Evolutionary conservation across 2,797 vertebrate genomes (phyloP).

Genomic region (Micropoecilia bifurca): DNA sequence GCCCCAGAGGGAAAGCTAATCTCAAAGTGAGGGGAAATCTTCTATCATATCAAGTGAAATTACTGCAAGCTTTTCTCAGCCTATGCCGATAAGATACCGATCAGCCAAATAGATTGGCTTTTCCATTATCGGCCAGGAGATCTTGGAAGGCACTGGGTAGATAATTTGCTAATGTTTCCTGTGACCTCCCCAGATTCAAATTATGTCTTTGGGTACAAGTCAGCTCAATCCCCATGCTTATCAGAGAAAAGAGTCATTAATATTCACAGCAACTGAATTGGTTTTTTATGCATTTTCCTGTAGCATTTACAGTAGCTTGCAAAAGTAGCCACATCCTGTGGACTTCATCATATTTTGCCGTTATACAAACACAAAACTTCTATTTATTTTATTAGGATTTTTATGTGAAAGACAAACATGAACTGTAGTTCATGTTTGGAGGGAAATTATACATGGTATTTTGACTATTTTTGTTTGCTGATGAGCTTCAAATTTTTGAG

Average conservation of each 20-base stretch:
- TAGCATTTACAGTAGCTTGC: constrained; percentile 55
- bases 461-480: background rate
- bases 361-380: background rate
- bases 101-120: constrained; percentile 85
- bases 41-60: constrained; percentile 83
- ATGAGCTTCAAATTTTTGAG: background rate
- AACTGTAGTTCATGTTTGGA: background rate
- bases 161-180: constrained; percentile 88
- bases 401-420: background rate
- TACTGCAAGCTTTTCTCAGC: constrained; percentile 81
- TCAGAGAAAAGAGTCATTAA: constrained; percentile 75
- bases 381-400: background rate
- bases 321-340: background rate
- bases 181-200: constrained; percentile 86
- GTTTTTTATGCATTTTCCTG: constrained; percentile 66
- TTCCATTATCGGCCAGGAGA: constrained; percentile 81
- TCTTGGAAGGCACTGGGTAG: constrained; percentile 81
- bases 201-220: constrained; percentile 82
- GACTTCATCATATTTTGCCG: background rate
- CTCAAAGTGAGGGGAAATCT: constrained; percentile 83
- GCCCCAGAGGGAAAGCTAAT: constrained; percentile 79
- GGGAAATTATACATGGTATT: background rate
- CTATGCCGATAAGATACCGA: constrained; percentile 83
- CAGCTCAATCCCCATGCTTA: constrained; percentile 77
- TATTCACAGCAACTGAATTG: constrained; percentile 74